Evolutionary conservation across 2,888 invertebrate genomes (phyloP), one percentile per base, ranked within the genome.

Genomic region (Ceratothoa steindachneri): DNA sequence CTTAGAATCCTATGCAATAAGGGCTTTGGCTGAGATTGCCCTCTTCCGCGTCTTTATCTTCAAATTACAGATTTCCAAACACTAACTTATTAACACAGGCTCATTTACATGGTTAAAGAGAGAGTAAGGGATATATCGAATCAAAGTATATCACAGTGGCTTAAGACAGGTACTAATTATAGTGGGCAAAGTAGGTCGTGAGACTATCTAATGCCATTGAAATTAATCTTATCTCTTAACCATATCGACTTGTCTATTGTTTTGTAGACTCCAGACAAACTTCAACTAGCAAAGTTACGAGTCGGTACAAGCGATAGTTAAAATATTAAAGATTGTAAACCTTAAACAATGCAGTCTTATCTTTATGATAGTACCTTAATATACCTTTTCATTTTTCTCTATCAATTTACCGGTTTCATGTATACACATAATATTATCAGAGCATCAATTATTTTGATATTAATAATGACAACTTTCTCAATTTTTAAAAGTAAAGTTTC

Each of bases 61-160:
- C 68, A 76, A 76, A 76, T 76, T 73, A 76, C 76, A 76, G 70
- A 73, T 76, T 71, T 73, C 71, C 76, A 76, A 76, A 76, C 76
- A 76, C 76, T 76, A 76, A 76, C 76, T 76, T 76, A 76, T 76
- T 76, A 76, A 73, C 70, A 73, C 69, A 73, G 71, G 67, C 76
- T 76, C 76, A 76, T 76, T 76, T 76, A 76, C 76, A 76, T 76
- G 76, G 73, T 69, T 76, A 73, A 76, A 71, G 73, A 76, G 76
- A 76, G 73, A 76, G 73, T 71, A 70, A 73, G 76, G 73, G 60
- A 71, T 71, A 73, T 71, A 73, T 76, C 73, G 73, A 70, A 55
- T 65, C 52, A 29, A 67, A 73, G 76, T 76, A 76, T 76, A 76
- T 76, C 76, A 76, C 76, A 73, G 67, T 76, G 67, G 67, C 67